Evolutionary conservation across 2,888 invertebrate genomes (phyloP).

Genomic region (Lottia gigantea): DNA sequence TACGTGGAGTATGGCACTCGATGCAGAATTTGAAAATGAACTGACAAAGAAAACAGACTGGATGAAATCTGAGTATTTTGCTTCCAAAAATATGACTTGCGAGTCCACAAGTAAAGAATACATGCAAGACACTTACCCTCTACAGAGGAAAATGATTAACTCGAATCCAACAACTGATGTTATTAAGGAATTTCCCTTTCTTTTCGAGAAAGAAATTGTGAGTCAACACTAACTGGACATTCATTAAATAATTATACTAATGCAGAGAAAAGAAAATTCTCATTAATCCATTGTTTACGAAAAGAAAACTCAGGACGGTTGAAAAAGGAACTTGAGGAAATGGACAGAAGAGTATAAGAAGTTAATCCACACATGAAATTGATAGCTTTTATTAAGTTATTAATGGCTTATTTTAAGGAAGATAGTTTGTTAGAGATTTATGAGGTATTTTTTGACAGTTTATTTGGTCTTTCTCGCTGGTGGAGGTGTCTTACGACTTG

Average conservation of each 20-base stretch:
- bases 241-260: background rate
- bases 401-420: constrained; percentile 2
- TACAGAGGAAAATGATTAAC: background rate
- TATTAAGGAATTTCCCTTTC: background rate
- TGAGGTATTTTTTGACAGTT: background rate
- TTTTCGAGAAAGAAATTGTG: background rate
- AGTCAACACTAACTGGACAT: background rate
- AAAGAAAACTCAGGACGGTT: background rate
- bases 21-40: background rate
- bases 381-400: background rate
- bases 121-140: background rate
- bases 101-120: background rate
- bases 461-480: too few relatives aligned
- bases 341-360: background rate
- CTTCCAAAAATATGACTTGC: background rate
- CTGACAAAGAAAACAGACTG: background rate
- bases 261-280: constrained; percentile 2
- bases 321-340: background rate
- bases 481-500: too few relatives aligned
- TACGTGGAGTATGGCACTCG: background rate
- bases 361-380: background rate
- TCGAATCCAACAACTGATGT: background rate
- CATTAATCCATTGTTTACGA: background rate
- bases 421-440: background rate
- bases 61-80: background rate